phyloP scores from a whole-genome alignment of 2,113 vertebrate genomes.

The Romanogobio albipinnatus region DNA sequence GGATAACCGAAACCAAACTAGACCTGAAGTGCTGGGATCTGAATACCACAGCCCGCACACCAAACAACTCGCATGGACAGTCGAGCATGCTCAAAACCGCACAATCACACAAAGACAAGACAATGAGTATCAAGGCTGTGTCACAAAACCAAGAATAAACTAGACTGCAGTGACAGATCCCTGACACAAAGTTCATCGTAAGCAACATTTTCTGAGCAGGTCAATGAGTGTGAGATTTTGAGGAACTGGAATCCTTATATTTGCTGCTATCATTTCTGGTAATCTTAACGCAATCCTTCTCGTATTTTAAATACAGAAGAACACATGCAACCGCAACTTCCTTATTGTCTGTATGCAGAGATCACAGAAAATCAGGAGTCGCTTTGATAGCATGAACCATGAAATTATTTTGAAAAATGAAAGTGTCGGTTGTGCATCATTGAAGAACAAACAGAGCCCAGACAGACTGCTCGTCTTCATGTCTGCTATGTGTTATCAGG shows the following conservation, averaged over 20 bases:
- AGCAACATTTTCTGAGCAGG: not conserved
- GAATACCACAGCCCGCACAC: no score
- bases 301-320: not conserved
- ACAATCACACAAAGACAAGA: no score
- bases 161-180: no score
- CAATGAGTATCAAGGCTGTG: no score
- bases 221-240: not conserved
- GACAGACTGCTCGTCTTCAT: slow-evolving; percentile 24
- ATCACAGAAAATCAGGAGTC: slow-evolving; percentile 5
- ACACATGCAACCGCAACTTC: not conserved
- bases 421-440: slow-evolving; percentile 10
- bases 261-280: not conserved
- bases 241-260: not conserved
- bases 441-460: slow-evolving; percentile 4
- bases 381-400: slow-evolving; percentile 3
- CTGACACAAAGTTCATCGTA: no score
- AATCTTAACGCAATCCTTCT: not conserved
- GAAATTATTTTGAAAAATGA: slow-evolving; percentile 2
- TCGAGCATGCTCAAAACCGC: no score
- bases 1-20: no score
- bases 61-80: no score
- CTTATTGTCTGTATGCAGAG: not conserved
- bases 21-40: no score
- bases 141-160: no score
- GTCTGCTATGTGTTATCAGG: slow-evolving; percentile 21